These are phyloP conservation scores for Astropecten irregularis DNA, from an alignment of 53 echinoderm and acorn worm species.

Conservation along the genomic window DNA sequence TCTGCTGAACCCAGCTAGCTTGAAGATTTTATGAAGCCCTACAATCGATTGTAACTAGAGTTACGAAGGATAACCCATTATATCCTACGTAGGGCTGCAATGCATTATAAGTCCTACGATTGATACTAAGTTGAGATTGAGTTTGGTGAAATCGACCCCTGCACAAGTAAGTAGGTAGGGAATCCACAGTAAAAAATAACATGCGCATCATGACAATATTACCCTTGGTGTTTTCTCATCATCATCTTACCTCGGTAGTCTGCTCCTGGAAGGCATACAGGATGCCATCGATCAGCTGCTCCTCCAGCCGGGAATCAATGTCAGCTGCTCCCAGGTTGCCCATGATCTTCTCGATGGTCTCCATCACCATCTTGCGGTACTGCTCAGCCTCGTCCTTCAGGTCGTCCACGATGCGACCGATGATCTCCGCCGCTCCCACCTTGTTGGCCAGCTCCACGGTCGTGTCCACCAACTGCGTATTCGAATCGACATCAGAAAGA, in stretches of 20 bases:
- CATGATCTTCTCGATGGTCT: conserved; percentile 99
- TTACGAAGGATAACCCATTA: too few relatives aligned
- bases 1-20: too few relatives aligned
- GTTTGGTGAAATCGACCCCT: too few relatives aligned
- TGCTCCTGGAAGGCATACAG: conserved; percentile 99
- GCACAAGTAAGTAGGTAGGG: too few relatives aligned
- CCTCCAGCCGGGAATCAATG: conserved; percentile 96
- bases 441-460: conserved; percentile 99
- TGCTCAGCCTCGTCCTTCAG: conserved; percentile 99
- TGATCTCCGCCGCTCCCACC: conserved; percentile 96
- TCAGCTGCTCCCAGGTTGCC: conserved; percentile 96
- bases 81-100: too few relatives aligned
- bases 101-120: too few relatives aligned
- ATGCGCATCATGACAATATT: too few relatives aligned
- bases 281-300: conserved; percentile 99
- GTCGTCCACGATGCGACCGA: conserved; percentile 93
- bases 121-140: too few relatives aligned
- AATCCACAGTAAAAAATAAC: too few relatives aligned
- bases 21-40: too few relatives aligned
- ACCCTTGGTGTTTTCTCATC: too few relatives aligned
- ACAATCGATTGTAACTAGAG: too few relatives aligned
- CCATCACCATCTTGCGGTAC: conserved; percentile 99
- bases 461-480: conserved; percentile 86
- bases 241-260: conserved; percentile 98
- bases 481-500: background rate